Conservation (phyloP, 2,888 invertebrate species). For the Luperina nickerlii region DNA sequence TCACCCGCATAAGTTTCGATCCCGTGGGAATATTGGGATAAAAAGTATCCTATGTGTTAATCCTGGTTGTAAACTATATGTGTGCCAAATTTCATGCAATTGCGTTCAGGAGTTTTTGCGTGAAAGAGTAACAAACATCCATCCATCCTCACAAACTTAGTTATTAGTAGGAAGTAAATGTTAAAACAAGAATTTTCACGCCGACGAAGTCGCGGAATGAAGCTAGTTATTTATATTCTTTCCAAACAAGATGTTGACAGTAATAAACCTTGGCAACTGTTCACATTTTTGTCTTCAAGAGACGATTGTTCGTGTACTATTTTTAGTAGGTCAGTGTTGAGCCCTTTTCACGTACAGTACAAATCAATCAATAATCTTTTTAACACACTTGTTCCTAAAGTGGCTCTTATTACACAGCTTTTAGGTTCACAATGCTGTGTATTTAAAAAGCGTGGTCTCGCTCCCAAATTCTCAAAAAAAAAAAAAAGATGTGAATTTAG, state of each 20-base stretch:
- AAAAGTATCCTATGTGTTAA: no score
- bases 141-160: no score
- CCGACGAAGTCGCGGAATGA: background rate
- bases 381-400: background rate
- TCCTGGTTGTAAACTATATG: no score
- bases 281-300: constrained; percentile 6
- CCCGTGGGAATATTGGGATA: no score
- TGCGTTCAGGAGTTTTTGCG: no score
- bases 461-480: no score
- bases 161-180: no score
- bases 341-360: constrained; percentile 21
- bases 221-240: constrained; percentile 5
- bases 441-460: background rate
- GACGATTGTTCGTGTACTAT: constrained; percentile 13
- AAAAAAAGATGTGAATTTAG: background rate
- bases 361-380: background rate
- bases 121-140: no score
- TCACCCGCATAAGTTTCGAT: no score
- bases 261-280: constrained; percentile 15
- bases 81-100: no score
- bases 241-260: constrained; percentile 6
- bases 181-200: background rate
- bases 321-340: background rate
- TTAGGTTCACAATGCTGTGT: background rate
- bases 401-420: background rate